phyloP scores from a whole-genome alignment of 2,113 vertebrate species.

The Scortum barcoo region DNA sequence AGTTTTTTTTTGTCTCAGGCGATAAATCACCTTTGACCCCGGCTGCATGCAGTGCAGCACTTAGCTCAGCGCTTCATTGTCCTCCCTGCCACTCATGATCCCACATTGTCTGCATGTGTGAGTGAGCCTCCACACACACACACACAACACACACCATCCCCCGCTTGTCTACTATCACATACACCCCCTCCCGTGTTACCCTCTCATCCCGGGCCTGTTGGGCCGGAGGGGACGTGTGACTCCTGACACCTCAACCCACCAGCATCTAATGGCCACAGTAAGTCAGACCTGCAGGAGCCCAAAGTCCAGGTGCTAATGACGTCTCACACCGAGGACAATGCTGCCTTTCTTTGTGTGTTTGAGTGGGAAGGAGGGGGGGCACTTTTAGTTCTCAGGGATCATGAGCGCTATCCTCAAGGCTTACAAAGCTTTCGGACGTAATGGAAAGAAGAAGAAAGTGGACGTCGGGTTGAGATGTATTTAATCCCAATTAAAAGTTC shows the following conservation, averaged over 20 bases:
- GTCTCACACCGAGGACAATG: slow-evolving; percentile 53
- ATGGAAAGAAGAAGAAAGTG: too few species aligned
- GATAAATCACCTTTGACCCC: slow-evolving; percentile 65
- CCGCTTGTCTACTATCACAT: slow-evolving; percentile 14
- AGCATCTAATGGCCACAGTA: slow-evolving; percentile 42
- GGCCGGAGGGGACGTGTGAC: slow-evolving; percentile 51
- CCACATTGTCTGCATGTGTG: slow-evolving; percentile 28
- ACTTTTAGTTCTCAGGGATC: too few species aligned
- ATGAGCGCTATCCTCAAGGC: too few species aligned
- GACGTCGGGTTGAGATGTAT: too few species aligned
- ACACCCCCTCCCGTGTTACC: not conserved
- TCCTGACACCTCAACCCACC: slow-evolving; percentile 47
- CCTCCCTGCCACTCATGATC: slow-evolving; percentile 42
- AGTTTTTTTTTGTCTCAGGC: slow-evolving; percentile 18
- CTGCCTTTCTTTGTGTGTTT: slow-evolving; percentile 18
- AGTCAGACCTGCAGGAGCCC: slow-evolving; percentile 48
- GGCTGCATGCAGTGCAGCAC: slow-evolving; percentile 48
- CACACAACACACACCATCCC: slow-evolving; percentile 43
- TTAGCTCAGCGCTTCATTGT: slow-evolving; percentile 42
- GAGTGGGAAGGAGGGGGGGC: slow-evolving; percentile 19
- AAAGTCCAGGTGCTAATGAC: slow-evolving; percentile 69
- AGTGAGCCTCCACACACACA: not conserved
- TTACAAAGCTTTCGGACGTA: too few species aligned
- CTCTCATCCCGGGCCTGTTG: not conserved
- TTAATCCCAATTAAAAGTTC: too few species aligned